These are phyloP conservation scores for Salmo trutta DNA, from an alignment of 2,797 vertebrate species.

Conservation along the genomic window DNA sequence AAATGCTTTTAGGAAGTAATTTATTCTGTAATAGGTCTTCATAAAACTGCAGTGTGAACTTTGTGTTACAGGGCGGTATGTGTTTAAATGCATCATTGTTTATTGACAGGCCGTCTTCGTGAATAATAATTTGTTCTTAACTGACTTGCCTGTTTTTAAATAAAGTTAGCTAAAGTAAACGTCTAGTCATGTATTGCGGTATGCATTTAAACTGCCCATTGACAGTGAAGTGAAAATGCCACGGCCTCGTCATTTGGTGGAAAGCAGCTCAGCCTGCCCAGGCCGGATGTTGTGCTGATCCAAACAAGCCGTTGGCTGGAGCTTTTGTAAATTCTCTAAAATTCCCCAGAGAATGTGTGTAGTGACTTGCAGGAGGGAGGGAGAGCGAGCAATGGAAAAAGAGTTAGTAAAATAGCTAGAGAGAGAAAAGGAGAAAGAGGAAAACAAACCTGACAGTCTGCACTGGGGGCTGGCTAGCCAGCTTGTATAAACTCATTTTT, in stretches of 20 bases:
- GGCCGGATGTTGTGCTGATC: conserved; percentile 39
- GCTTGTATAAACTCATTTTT: conserved; percentile 51
- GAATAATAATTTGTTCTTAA: too few relatives aligned
- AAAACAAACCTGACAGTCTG: conserved; percentile 46
- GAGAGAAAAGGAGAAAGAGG: conserved; percentile 44
- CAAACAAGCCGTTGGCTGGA: conserved; percentile 52
- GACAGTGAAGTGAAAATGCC: conserved; percentile 23
- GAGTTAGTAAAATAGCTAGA: conserved; percentile 54
- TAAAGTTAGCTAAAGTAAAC: not conserved
- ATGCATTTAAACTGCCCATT: conserved; percentile 13
- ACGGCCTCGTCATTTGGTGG: conserved; percentile 26
- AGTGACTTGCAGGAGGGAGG: conserved; percentile 41
- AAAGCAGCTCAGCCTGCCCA: conserved; percentile 31
- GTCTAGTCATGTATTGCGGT: not conserved
- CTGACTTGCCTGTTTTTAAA: too few relatives aligned
- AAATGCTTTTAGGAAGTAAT: not conserved
- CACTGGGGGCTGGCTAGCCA: conserved; percentile 37
- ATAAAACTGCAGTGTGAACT: not conserved
- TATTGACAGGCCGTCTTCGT: not conserved
- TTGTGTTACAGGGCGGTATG: not conserved
- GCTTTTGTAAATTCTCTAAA: conserved; percentile 49
- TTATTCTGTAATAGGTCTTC: not conserved
- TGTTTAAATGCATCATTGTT: not conserved
- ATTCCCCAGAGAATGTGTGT: conserved; percentile 42
- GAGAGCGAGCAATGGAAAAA: conserved; percentile 53